Percentiles rank a stretch among this genome's conserved stretches.
phyloP scores from a whole-genome alignment of 2,797 vertebrate species.

The Pygocentrus nattereri region DNA sequence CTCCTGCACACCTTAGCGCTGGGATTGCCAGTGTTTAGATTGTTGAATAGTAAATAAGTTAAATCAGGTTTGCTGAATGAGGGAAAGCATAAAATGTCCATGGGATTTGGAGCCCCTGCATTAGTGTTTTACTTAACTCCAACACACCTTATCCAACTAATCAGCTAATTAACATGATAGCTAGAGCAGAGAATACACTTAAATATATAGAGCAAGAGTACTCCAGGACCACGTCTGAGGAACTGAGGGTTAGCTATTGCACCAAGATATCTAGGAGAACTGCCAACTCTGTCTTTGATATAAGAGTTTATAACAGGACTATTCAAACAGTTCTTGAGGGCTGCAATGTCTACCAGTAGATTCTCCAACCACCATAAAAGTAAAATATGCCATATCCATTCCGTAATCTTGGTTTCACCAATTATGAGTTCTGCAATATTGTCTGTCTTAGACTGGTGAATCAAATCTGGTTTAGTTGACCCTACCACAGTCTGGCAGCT shows the following conservation, averaged over 20 bases:
- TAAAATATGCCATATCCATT: neutral
- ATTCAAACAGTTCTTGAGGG: constrained; percentile 2
- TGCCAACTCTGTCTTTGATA: neutral
- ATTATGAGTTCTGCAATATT: neutral
- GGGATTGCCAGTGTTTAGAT: neutral
- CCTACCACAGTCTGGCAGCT: neutral
- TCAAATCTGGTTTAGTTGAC: too few relatives aligned
- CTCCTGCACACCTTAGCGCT: neutral
- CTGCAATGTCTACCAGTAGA: constrained; percentile 10
- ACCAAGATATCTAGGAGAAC: neutral
- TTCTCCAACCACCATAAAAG: constrained; percentile 23
- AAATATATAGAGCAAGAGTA: neutral
- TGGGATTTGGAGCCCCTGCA: too few relatives aligned
- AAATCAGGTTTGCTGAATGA: too few relatives aligned
- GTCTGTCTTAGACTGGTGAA: neutral
- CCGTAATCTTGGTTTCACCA: neutral
- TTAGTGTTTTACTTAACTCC: too few relatives aligned
- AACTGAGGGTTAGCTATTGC: neutral
- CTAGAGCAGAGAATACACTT: neutral
- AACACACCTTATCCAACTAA: neutral
- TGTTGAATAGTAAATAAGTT: too few relatives aligned
- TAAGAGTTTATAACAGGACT: constrained; percentile 20
- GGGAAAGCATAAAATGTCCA: too few relatives aligned
- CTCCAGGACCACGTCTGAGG: neutral
- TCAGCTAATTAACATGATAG: neutral